phyloP scores from a whole-genome alignment of 1,140 invertebrate species.

The Dinoponera quadriceps region DNA sequence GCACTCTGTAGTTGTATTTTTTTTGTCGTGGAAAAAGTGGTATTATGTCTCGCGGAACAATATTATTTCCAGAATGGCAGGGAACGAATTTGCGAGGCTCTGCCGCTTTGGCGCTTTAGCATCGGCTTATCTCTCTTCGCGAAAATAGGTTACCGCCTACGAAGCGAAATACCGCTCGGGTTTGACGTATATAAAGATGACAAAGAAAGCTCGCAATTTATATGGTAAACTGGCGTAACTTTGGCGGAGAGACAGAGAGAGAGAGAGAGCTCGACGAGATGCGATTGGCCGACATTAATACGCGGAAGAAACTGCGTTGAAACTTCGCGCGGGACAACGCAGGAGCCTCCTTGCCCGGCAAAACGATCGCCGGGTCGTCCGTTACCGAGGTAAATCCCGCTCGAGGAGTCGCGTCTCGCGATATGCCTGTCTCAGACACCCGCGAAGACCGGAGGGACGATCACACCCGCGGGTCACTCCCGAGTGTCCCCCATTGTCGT shows the following conservation, averaged over 20 bases:
- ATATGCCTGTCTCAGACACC: neutral
- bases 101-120: neutral
- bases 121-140: slow-evolving; percentile 10
- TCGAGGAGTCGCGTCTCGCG: neutral
- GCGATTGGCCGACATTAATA: slow-evolving; percentile 14
- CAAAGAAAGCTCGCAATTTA: slow-evolving; percentile 13
- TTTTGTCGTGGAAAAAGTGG: neutral
- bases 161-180: neutral
- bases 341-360: neutral
- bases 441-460: slow-evolving; percentile 37
- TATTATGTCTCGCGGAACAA: slow-evolving; percentile 3
- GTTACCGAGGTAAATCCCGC: neutral
- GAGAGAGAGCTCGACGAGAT: neutral
- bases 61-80: neutral
- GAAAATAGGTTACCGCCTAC: slow-evolving; percentile 11
- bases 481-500: slow-evolving; percentile 5
- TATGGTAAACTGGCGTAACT: slow-evolving; percentile 5
- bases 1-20: neutral
- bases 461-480: neutral
- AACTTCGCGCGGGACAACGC: neutral
- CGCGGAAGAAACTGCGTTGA: neutral
- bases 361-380: neutral
- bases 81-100: slow-evolving; percentile 3
- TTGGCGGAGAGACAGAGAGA: neutral
- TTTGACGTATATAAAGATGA: slow-evolving; percentile 25